A percentile compares a stretch with the other conserved stretches of the same genome.
These are phyloP conservation scores for Bradypodion ventrale DNA, from an alignment of 2,797 vertebrate species.

Conservation along the genomic window DNA sequence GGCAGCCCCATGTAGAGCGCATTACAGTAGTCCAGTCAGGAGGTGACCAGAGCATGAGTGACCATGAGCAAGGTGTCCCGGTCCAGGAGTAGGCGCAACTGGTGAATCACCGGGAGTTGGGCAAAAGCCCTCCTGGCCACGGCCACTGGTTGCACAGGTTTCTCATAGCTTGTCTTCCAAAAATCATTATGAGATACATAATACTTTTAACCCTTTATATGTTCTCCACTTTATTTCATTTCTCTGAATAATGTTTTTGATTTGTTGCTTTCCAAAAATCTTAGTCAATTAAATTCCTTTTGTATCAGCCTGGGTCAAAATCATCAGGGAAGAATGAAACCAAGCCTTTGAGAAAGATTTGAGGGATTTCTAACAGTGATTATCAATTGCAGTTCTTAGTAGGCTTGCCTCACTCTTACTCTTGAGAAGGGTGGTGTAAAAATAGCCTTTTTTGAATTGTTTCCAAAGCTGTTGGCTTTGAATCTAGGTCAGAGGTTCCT, in stretches of 20 bases:
- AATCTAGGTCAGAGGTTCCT: slow-evolving; percentile 31
- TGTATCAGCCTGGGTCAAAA: slow-evolving; percentile 27
- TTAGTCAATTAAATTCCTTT: background rate
- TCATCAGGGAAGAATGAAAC: slow-evolving; percentile 33
- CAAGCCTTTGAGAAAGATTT: slow-evolving; percentile 34
- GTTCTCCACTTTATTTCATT: slow-evolving; percentile 36
- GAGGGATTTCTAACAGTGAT: slow-evolving; percentile 14
- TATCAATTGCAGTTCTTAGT: background rate
- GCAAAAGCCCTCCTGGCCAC: too few relatives aligned
- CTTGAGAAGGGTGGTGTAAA: background rate
- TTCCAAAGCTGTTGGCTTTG: background rate
- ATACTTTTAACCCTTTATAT: slow-evolving; percentile 48
- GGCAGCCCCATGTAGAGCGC: too few relatives aligned
- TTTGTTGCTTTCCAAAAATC: slow-evolving; percentile 10
- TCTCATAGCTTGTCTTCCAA: too few relatives aligned
- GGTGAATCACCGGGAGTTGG: too few relatives aligned
- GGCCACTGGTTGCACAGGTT: too few relatives aligned
- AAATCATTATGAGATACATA: slow-evolving; percentile 33
- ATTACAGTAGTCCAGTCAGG: too few relatives aligned
- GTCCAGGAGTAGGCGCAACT: too few relatives aligned
- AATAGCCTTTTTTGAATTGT: slow-evolving; percentile 7
- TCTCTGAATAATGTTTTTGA: background rate
- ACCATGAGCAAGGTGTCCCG: too few relatives aligned
- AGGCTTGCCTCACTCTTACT: background rate
- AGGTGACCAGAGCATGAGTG: too few relatives aligned